Evolutionary conservation across 2,113 vertebrate species (phyloP).

Genomic region (Cyanoderma ruficeps): DNA sequence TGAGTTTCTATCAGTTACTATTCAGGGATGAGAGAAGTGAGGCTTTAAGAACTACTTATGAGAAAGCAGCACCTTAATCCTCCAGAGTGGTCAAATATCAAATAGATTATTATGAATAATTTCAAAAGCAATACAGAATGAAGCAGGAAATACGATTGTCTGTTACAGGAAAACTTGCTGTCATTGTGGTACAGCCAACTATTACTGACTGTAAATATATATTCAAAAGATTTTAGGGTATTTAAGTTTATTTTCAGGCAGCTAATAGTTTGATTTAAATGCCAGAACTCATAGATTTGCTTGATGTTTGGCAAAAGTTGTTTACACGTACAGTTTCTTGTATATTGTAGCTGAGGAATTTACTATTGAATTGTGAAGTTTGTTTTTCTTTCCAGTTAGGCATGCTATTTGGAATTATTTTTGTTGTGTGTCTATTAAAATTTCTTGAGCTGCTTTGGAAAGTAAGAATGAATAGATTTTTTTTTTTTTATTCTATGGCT

Average conservation of each 20-base stretch:
- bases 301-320: neutral
- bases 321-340: neutral
- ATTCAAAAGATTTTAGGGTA: neutral
- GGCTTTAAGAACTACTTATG: neutral
- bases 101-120: neutral
- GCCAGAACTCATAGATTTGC: neutral
- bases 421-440: neutral
- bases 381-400: neutral
- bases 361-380: neutral
- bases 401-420: neutral
- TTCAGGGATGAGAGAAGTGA: neutral
- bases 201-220: neutral
- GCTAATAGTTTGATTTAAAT: neutral
- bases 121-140: neutral
- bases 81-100: neutral
- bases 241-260: neutral
- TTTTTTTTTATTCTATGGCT: neutral
- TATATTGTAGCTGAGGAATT: neutral
- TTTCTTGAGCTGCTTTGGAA: neutral
- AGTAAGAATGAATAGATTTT: neutral
- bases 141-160: neutral
- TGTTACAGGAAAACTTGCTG: neutral
- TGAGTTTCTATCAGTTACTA: neutral
- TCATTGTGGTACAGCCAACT: neutral
- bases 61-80: neutral